phyloP scores from a whole-genome alignment of 1,140 invertebrate species.

The Drosophila nasuta region DNA sequence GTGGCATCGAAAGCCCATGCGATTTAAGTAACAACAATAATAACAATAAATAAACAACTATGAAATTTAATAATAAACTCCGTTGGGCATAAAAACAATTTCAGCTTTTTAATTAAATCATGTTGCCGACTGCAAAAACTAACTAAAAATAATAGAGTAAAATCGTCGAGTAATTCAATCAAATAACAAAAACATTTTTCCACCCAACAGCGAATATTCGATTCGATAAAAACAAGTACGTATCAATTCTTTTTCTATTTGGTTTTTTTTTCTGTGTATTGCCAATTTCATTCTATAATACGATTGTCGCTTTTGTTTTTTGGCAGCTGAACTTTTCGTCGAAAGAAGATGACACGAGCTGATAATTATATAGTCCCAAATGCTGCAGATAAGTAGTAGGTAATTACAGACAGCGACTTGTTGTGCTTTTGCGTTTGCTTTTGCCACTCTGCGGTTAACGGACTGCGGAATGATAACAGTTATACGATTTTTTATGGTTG shows the following conservation, averaged over 20 bases:
- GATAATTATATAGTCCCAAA: conserved; percentile 24
- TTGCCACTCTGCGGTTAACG: conserved; percentile 2
- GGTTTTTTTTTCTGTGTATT: not conserved
- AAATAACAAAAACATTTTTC: conserved; percentile 60
- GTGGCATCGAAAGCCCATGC: conserved; percentile 53
- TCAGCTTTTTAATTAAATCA: conserved; percentile 77
- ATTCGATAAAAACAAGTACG: conserved; percentile 27
- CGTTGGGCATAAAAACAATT: conserved; percentile 51
- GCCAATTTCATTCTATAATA: not conserved
- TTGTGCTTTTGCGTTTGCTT: conserved; percentile 6
- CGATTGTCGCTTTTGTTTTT: not conserved
- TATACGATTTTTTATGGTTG: conserved; percentile 38
- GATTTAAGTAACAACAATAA: conserved; percentile 45
- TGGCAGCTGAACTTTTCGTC: not conserved
- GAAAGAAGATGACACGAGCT: not conserved
- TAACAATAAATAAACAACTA: conserved; percentile 24
- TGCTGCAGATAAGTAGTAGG: conserved; percentile 21
- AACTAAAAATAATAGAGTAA: conserved; percentile 41
- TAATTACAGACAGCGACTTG: conserved; percentile 22
- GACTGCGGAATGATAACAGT: conserved; percentile 40
- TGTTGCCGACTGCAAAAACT: conserved; percentile 40
- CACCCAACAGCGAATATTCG: not conserved
- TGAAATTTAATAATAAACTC: conserved; percentile 59
- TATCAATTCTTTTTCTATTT: not conserved
- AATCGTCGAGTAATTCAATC: conserved; percentile 63